phyloP scores from a whole-genome alignment of 2,113 vertebrate genomes.

The Ellobius talpinus region DNA sequence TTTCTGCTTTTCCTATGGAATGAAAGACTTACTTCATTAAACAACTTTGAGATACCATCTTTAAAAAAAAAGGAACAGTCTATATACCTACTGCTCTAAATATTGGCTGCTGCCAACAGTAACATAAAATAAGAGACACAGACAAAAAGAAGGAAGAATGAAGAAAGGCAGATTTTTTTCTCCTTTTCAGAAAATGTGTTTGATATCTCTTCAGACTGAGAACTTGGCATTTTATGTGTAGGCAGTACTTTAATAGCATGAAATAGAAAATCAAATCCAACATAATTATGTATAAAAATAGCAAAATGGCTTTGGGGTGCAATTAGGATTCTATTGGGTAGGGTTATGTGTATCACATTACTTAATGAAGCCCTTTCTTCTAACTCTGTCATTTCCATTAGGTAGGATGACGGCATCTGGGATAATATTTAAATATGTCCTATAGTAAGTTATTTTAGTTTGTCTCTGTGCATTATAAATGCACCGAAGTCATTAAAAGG shows the following conservation, averaged over 20 bases:
- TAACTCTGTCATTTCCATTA: not conserved
- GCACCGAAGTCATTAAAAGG: not conserved
- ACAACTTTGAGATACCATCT: too few species aligned
- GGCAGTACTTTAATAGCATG: not conserved
- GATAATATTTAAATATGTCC: not conserved
- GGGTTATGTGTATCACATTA: not conserved
- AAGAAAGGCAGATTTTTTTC: not conserved
- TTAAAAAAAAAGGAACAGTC: too few species aligned
- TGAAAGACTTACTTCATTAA: too few species aligned
- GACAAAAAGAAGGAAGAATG: not conserved
- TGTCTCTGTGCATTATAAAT: not conserved
- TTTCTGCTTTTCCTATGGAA: too few species aligned
- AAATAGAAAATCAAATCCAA: not conserved
- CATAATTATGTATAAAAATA: not conserved
- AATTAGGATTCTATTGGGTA: not conserved
- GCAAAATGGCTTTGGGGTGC: not conserved
- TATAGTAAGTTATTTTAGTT: not conserved
- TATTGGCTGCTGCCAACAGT: not conserved
- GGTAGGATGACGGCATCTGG: not conserved
- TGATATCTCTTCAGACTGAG: not conserved
- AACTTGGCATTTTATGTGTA: not conserved
- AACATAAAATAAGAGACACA: not conserved
- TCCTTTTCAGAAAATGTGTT: not conserved
- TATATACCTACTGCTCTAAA: not conserved
- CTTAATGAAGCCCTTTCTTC: not conserved